Evolutionary conservation across 2,113 vertebrate genomes (phyloP).

Genomic region (Chunga burmeisteri): DNA sequence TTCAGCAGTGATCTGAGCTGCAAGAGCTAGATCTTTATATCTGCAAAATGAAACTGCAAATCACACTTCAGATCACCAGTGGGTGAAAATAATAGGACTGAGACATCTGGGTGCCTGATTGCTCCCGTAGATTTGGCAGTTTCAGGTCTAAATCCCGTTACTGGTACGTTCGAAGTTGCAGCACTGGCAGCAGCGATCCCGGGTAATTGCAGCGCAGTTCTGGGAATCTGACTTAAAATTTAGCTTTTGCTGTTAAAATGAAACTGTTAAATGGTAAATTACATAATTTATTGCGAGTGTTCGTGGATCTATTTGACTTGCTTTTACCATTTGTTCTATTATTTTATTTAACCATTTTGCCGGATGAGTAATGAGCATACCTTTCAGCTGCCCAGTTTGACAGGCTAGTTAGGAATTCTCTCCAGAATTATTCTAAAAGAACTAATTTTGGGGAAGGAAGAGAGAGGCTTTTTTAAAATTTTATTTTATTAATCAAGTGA

Average conservation of each 20-base stretch:
- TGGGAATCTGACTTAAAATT: conserved; percentile 38
- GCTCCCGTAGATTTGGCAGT: neutral
- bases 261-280: conserved; percentile 33
- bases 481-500: neutral
- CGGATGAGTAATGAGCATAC: neutral
- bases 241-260: neutral
- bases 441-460: neutral
- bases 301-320: conserved; percentile 37
- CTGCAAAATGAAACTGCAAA: conserved; percentile 30
- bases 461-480: neutral
- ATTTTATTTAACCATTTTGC: conserved; percentile 35
- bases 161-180: neutral
- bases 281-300: neutral
- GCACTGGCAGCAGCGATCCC: neutral
- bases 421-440: neutral
- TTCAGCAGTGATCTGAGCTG: neutral
- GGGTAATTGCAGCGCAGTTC: neutral
- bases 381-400: conserved; percentile 7
- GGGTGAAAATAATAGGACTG: conserved; percentile 12
- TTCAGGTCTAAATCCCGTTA: neutral
- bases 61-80: neutral
- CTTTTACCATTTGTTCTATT: conserved; percentile 25
- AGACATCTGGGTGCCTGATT: neutral
- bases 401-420: neutral
- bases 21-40: neutral